These are phyloP conservation scores for Oligia strigilis DNA, from an alignment of 2,888 invertebrate species.

Conservation along the genomic window DNA sequence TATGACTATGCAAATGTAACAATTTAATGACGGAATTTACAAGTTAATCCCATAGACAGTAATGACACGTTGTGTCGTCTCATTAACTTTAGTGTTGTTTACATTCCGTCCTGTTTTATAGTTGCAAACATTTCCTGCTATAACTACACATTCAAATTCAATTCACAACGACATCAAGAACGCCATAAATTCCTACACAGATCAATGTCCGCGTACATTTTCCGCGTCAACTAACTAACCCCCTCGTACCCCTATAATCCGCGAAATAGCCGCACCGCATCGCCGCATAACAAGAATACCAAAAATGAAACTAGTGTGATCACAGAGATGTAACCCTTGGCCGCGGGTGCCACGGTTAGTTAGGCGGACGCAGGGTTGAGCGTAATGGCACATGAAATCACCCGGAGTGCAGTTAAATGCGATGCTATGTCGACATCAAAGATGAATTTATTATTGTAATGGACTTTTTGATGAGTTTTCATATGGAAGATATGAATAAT, in stretches of 20 bases:
- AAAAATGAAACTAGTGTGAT: conserved; percentile 82
- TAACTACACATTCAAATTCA: background rate
- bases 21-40: background rate
- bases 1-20: conserved; percentile 13
- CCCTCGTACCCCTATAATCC: conserved; percentile 64
- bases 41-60: background rate
- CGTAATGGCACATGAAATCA: conserved; percentile 86
- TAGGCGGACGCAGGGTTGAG: conserved; percentile 75
- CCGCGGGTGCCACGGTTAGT: conserved; percentile 88
- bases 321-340: conserved; percentile 85
- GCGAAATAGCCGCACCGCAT: conserved; percentile 68
- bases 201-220: conserved; percentile 55
- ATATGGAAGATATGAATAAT: conserved; percentile 6
- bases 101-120: background rate
- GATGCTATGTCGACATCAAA: conserved; percentile 82
- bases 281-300: conserved; percentile 81
- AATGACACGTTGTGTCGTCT: background rate
- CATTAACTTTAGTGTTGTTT: conserved; percentile 1
- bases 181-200: conserved; percentile 30
- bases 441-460: conserved; percentile 62
- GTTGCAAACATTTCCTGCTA: conserved; percentile 10
- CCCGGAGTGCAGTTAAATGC: conserved; percentile 79
- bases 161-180: background rate
- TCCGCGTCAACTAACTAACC: conserved; percentile 56
- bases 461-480: conserved; percentile 47